Conservation (phyloP, 2,797 vertebrate genomes). For the Fringilla coelebs region DNA sequence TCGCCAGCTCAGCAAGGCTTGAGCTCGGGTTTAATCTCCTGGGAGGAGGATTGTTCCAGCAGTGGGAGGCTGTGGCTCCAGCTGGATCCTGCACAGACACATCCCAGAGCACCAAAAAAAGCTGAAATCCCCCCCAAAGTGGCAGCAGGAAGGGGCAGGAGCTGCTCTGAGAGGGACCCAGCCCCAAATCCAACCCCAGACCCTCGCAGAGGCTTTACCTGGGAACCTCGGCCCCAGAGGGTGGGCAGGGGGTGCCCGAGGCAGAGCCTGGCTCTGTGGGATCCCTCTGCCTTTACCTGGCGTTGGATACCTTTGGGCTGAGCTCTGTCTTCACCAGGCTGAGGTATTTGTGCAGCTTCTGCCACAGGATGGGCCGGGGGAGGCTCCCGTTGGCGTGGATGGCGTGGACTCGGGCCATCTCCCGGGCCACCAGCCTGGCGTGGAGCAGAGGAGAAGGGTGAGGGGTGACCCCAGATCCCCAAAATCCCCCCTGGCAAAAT, state of each 20-base stretch:
- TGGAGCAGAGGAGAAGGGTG: background rate
- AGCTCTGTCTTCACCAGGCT: conserved; percentile 89
- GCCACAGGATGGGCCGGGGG: conserved; percentile 91
- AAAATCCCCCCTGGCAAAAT: background rate
- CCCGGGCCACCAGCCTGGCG: conserved; percentile 86
- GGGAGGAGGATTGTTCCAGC: background rate
- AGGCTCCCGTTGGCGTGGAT: conserved; percentile 95
- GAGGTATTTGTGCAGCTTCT: conserved; percentile 91
- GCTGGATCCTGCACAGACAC: background rate
- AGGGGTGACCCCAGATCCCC: background rate
- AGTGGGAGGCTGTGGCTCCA: background rate
- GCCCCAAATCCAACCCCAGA: background rate
- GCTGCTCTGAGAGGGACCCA: background rate
- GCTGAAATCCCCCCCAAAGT: accelerated
- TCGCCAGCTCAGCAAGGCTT: background rate
- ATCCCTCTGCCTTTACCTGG: conserved; percentile 79
- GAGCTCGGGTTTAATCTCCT: background rate
- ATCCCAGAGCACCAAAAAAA: background rate
- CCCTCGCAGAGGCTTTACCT: background rate
- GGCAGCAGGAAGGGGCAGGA: background rate
- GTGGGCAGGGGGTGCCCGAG: conserved; percentile 23
- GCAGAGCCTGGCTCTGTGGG: conserved; percentile 14
- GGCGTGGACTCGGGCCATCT: conserved; percentile 93
- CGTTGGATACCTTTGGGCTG: conserved; percentile 82
- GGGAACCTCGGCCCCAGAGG: background rate